Base-by-base conservation (phyloP, 2,113 vertebrate species). In the Hirundichthys speculiger region DNA sequence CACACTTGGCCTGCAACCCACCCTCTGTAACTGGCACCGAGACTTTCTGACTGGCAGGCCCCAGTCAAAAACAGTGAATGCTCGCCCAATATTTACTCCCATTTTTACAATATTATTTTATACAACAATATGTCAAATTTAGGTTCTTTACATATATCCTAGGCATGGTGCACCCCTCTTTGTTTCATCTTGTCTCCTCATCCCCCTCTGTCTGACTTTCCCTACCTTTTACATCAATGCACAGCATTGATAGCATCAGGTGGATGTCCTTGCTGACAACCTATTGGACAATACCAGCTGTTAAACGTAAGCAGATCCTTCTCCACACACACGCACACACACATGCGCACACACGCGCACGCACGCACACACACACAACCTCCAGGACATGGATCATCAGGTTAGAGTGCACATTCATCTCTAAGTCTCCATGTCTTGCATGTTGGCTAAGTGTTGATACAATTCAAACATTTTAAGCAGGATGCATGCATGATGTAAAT, bases 401-500 rank as follows among this genome's bases (percentile, higher is more conserved):
- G 82, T 85, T 84, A 84, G 76, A 88, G 82, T 72, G 76, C 81
- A 88, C 75, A 84, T 90, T 74, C 61, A 53, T 88, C 83, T 80
- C 64, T 48, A 63, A 79, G 58, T 30, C 45, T 47, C 5, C 18
- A 19, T 27, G 58, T 15, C 58, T 39, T 24, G 27, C 13, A 39
- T 22, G 77, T 21, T 52, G 55, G 67, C 46, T 70, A 27, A 83
- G 72, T 1, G 61, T 50, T 69, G 68, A 63, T 51, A 65, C 73
- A 30, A 77, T 51, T 83, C 53, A 79, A 64, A 69, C 11, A 52
- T 65, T 68, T 70, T 39, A 34, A 61, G 59, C 19, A 25, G 30
- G 53, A 41, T 30, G 52, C 42, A 2, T 53, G 58, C 9, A 21
- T 12, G 57, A 46, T 38, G 15, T 73, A n/a, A n/a, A n/a, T n/a